phyloP scores from a whole-genome alignment of 1,140 invertebrate species.

The Andricus grossulariae region DNA sequence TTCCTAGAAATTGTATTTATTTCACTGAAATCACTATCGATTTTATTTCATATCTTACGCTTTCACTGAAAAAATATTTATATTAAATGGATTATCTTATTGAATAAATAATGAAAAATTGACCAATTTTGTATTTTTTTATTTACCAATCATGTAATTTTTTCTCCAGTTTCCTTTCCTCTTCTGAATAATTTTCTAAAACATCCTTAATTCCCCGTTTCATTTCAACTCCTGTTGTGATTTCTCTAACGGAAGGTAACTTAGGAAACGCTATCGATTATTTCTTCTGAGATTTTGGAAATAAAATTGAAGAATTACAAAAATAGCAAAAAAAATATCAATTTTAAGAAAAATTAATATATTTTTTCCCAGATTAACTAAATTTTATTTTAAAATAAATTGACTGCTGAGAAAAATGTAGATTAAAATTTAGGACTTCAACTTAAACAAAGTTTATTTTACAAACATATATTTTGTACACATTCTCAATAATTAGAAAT shows the following conservation, averaged over 20 bases:
- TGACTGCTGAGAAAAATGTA: background rate
- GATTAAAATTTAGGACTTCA: background rate
- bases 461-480: constrained; percentile 32
- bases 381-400: background rate
- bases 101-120: constrained; percentile 23
- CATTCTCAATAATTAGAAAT: constrained; percentile 40
- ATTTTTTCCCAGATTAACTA: constrained; percentile 7
- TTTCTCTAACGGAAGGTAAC: background rate
- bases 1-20: too few relatives aligned
- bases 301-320: background rate
- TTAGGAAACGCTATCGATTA: constrained; percentile 39
- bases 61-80: constrained; percentile 51
- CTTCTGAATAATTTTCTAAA: constrained; percentile 51
- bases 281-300: background rate
- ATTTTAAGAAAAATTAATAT: background rate
- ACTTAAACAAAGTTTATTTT: constrained; percentile 50
- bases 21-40: constrained; percentile 35
- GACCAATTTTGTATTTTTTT: too few relatives aligned
- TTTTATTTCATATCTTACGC: constrained; percentile 44
- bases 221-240: constrained; percentile 41
- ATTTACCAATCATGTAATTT: constrained; percentile 60
- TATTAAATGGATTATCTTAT: background rate
- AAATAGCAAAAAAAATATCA: background rate
- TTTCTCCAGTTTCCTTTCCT: constrained; percentile 55
- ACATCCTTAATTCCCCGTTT: constrained; percentile 36